phyloP scores from a whole-genome alignment of 1,140 invertebrate genomes.

The Zophobas morio region DNA sequence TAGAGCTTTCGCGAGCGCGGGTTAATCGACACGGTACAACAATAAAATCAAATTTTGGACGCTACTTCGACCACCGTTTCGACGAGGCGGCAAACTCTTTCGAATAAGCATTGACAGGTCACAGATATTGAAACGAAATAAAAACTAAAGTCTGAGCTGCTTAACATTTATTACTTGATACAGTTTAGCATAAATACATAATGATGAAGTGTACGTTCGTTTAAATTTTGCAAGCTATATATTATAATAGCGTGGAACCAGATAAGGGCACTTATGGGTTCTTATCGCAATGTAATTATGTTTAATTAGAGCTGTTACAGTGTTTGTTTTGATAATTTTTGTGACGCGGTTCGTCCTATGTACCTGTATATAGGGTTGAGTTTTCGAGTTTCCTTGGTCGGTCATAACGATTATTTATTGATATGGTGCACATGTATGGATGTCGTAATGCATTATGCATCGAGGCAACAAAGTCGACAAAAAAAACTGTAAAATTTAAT shows the following conservation, averaged over 20 bases:
- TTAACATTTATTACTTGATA: conserved; percentile 25
- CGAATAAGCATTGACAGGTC: conserved; percentile 5
- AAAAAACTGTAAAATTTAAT: conserved; percentile 34
- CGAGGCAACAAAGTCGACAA: conserved; percentile 2
- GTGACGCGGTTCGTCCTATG: neutral
- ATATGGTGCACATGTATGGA: neutral
- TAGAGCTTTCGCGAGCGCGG: too few species aligned
- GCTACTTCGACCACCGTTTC: neutral
- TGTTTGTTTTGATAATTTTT: conserved; percentile 38
- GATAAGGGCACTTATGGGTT: conserved; percentile 23
- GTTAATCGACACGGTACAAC: too few species aligned
- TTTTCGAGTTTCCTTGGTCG: neutral
- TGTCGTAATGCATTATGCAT: conserved; percentile 19
- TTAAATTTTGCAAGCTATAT: conserved; percentile 40
- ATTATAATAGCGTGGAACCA: conserved; percentile 25
- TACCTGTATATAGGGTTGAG: conserved; percentile 8
- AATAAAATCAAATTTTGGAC: too few species aligned
- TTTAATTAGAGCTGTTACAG: conserved; percentile 36
- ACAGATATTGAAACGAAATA: conserved; percentile 1
- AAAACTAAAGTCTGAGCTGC: conserved; percentile 16
- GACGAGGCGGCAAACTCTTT: neutral
- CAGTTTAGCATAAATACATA: conserved; percentile 42
- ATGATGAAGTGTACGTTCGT: conserved; percentile 26
- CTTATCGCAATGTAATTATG: conserved; percentile 31
- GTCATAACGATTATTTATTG: neutral